A percentile compares a stretch with the other conserved stretches of the same genome.
phyloP scores from a whole-genome alignment of 2,888 invertebrate genomes.

The Escarpia spicata region DNA sequence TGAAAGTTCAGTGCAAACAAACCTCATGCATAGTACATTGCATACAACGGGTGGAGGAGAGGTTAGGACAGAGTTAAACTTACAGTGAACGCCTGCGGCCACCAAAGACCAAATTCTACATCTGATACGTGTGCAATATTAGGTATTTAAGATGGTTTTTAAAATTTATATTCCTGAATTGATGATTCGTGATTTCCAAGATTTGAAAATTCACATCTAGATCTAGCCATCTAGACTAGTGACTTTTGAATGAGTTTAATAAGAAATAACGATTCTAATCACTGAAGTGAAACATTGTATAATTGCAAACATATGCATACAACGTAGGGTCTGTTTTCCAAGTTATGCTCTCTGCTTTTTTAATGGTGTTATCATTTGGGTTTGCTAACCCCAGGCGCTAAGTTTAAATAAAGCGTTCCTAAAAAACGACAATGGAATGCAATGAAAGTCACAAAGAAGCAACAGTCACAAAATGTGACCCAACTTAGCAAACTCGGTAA shows the following conservation, averaged over 20 bases:
- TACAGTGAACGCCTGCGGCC: background rate
- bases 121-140: background rate
- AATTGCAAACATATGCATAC: no score
- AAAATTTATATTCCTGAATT: background rate
- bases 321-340: no score
- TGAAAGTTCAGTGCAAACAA: constrained; percentile 14
- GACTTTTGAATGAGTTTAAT: background rate
- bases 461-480: background rate
- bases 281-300: no score
- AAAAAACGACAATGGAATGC: background rate
- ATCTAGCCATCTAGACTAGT: background rate
- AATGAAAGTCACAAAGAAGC: background rate
- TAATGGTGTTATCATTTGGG: background rate
- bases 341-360: background rate
- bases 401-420: background rate
- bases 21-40: background rate
- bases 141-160: no score
- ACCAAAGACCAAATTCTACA: background rate
- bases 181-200: background rate
- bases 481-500: no score
- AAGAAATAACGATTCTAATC: background rate
- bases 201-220: background rate
- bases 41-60: background rate
- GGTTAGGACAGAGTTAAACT: background rate
- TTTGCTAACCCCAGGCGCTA: background rate